A percentile compares a stretch with the other conserved stretches of the same genome.
phyloP scores from a whole-genome alignment of 92 coral and sea anemone species.

The Diadumene lineata region DNA sequence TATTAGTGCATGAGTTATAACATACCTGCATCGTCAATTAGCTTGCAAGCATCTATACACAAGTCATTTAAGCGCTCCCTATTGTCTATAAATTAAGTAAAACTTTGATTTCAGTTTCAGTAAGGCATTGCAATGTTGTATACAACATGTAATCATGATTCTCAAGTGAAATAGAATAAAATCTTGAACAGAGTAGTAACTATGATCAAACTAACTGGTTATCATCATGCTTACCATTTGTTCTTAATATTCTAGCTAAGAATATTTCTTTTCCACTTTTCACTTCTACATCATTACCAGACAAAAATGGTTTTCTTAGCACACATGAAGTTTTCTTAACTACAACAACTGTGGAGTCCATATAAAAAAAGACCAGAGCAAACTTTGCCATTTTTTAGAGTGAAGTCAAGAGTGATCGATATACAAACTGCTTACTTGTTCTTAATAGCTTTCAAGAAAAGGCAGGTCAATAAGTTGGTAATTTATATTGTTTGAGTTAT shows the following conservation, averaged over 20 bases:
- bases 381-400: conserved; percentile 2
- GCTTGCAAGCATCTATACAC: background rate
- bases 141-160: too few species aligned
- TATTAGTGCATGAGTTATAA: background rate
- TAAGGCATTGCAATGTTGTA: too few species aligned
- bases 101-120: too few species aligned
- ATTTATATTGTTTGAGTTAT: too few species aligned
- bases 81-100: background rate
- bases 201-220: too few species aligned
- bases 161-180: too few species aligned
- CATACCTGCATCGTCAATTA: background rate
- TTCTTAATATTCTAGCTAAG: background rate
- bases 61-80: background rate
- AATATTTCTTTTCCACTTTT: background rate
- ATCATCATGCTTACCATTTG: conserved; percentile 2
- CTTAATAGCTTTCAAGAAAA: too few species aligned
- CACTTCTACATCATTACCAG: conserved; percentile 3
- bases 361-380: background rate
- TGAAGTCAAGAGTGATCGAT: too few species aligned
- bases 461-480: too few species aligned
- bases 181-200: too few species aligned
- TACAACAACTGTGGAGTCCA: background rate
- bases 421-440: too few species aligned
- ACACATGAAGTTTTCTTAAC: background rate
- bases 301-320: background rate